Evolutionary conservation across 2,888 invertebrate species (phyloP), one percentile per base, ranked within the genome.

Genomic region (Microctonus brassicae): DNA sequence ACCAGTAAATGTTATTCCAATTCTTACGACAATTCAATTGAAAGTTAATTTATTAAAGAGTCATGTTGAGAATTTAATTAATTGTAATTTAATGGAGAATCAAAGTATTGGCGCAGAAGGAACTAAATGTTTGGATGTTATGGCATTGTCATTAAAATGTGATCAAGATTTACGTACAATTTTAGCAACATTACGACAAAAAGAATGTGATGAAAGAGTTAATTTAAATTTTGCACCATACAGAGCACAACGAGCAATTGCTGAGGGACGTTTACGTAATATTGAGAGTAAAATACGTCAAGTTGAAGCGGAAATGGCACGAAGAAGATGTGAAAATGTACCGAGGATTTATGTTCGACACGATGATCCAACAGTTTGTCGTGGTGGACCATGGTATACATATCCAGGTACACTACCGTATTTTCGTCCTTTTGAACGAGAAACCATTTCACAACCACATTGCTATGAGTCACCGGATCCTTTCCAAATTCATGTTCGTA

Each of bases 41-140:
- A 87, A 87, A 52, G 78, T 84, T 13, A 87, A 87, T 73, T 24
- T 81, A 0, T 62, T 87, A 7, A 87, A 85, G 62, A 79, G 82
- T 0, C 79, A 79, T 3, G 79, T 85, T 4, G 87, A 87, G 60
- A 74, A 64, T 11, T 65, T 80, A 47, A 75, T 87, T 4, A 85
- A 80, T 73, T 77, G 76, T 11, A 78, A 77, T 39, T 17, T 86
- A 36, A 79, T 76, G 75, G 85, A 86, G 66, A 79, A 75, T 64
- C 85, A 86, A 34, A 81, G 81, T 2, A 78, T 78, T 42, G 77
- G 70, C 0, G 78, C 77, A 69, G 81, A 80, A 33, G 76, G 63
- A 1, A 69, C 57, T 20, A 53, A 4, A 55, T 75, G 73, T 3
- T 73, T 87, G 13, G 85, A 86, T 47, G 77, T 80, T 0, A 69